Evolutionary conservation across 2,797 vertebrate species (phyloP).

Genomic region (Rallus crepitans): DNA sequence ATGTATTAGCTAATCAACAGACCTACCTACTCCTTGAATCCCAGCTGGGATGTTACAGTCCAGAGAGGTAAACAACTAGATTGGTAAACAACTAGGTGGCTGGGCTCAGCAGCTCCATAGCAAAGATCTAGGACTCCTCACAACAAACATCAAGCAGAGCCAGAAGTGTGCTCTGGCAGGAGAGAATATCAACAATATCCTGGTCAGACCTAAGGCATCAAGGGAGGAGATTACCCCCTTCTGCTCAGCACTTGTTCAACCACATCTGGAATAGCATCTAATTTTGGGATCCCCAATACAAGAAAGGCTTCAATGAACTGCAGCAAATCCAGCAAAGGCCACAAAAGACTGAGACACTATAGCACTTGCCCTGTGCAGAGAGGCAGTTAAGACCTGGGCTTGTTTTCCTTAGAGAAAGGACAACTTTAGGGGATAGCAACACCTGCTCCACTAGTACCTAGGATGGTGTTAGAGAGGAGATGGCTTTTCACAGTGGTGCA

Average conservation of each 20-base stretch:
- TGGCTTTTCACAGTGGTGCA: not conserved
- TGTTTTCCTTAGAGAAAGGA: not conserved
- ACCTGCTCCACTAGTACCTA: not conserved
- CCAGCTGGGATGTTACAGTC: not conserved
- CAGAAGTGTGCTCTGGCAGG: not conserved
- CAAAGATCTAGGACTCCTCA: not conserved
- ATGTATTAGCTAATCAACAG: not conserved
- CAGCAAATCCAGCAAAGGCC: not conserved
- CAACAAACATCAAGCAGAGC: not conserved
- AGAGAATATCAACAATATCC: not conserved
- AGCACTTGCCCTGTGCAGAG: not conserved
- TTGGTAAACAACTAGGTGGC: not conserved
- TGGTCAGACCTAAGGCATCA: not conserved
- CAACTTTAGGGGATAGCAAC: not conserved
- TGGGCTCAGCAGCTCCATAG: not conserved
- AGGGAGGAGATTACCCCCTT: not conserved
- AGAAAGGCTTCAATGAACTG: not conserved
- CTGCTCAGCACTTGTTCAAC: not conserved
- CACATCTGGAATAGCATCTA: not conserved
- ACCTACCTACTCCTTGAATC: not conserved
- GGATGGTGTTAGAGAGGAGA: fast-evolving
- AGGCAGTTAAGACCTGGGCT: fast-evolving
- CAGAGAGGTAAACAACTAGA: not conserved
- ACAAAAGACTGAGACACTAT: fast-evolving
- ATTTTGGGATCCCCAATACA: not conserved